Evolutionary conservation across 1,140 invertebrate genomes (phyloP), one percentile per base, ranked within the genome.

Genomic region (Bombus pascuorum): DNA sequence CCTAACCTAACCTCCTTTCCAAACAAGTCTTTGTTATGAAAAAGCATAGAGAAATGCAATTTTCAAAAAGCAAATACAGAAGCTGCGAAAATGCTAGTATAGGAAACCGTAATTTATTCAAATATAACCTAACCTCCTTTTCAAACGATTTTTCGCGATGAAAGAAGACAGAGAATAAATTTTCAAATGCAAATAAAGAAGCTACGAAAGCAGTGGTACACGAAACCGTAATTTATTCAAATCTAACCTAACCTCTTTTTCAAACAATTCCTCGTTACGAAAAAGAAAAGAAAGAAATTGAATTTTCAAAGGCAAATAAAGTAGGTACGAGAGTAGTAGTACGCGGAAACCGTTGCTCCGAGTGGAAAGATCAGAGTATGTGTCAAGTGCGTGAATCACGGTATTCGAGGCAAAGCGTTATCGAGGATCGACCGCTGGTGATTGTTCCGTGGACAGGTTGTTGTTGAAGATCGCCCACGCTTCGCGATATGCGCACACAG

Each of bases 381-480:
- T 83, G 87, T 89, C 86, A 88, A 88, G 81, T 79, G 86, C 86
- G 77, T 81, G 75, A 65, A 73, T 47, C 39, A 70, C n/a, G 66
- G 72, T 87, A 75, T 87, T 85, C 73, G 87, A 83, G 85, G 79
- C 86, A 59, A 47, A 89, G 80, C 66, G 85, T 90, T 90, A 90
- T 90, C 89, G 89, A 87, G 89, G 59, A 90, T 90, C 89, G 88
- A 88, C 89, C 83, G 71, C 39, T 89, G 83, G 83, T 89, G 89
- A 90, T 90, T 90, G 89, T 90, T 90, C 86, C 88, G 89, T 77
- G 89, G 89, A 90, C 86, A 87, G 86, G 85, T 83, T 88, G 89
- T 90, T 90, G 88, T 81, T 88, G 86, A 79, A 76, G 88, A 90
- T 90, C 89, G 89, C 89, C 89, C 83, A 90, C 89, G 89, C 83